phyloP scores from a whole-genome alignment of 2,113 vertebrate genomes.

The Lophius piscatorius region DNA sequence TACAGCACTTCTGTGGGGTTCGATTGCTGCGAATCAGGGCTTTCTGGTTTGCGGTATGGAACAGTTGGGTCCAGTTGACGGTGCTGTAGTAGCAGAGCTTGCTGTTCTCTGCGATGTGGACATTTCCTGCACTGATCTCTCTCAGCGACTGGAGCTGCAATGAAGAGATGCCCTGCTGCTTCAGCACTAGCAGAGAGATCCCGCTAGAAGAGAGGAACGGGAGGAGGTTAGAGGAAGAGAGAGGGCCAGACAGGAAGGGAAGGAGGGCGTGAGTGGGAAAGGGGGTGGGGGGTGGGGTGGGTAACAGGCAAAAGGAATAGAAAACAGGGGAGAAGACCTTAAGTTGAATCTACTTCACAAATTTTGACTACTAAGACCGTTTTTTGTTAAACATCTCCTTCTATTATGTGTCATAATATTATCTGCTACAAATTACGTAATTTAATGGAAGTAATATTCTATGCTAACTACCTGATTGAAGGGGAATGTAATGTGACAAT shows the following conservation, averaged over 20 bases:
- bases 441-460: too few species aligned
- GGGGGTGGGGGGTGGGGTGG: not conserved
- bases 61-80: constrained; percentile 94
- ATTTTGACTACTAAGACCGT: not conserved
- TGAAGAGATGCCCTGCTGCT: constrained; percentile 93
- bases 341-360: constrained; percentile 2
- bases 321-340: not conserved
- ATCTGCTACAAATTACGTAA: too few species aligned
- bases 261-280: not conserved
- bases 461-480: too few species aligned
- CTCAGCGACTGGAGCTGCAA: constrained; percentile 93
- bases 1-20: constrained; percentile 91
- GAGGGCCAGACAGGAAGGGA: constrained; percentile 12
- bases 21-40: constrained; percentile 90
- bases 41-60: constrained; percentile 89
- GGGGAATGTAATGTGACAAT: too few species aligned
- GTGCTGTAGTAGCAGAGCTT: constrained; percentile 96
- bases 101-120: constrained; percentile 96
- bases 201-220: constrained; percentile 79
- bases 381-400: too few species aligned
- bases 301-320: not conserved
- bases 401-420: not conserved
- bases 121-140: constrained; percentile 96
- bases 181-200: constrained; percentile 95
- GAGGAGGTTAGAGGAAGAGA: constrained; percentile 20